Conservation (phyloP, 2,113 vertebrate genomes). For the Murina feae region DNA sequence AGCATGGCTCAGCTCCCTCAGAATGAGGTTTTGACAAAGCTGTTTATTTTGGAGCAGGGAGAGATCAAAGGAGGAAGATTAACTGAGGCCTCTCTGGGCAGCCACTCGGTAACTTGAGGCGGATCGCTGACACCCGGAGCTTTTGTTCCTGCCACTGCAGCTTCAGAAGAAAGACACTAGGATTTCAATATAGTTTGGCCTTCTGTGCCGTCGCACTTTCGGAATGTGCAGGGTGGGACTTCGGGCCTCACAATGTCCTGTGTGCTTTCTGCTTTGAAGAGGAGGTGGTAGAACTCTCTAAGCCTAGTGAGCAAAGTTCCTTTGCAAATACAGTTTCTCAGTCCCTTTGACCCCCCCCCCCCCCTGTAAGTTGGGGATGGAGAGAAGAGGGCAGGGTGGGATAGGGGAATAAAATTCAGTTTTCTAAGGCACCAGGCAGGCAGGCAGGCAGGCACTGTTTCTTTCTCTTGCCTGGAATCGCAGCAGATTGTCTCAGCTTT, state of each 20-base stretch:
- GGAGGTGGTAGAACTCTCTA: constrained; percentile 34
- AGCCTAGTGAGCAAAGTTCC: not conserved
- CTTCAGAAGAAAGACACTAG: constrained; percentile 68
- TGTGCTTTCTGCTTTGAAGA: constrained; percentile 40
- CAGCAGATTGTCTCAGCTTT: not conserved
- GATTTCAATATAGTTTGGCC: constrained; percentile 49
- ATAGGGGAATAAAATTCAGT: constrained; percentile 14
- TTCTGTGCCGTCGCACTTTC: constrained; percentile 39
- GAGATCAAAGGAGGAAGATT: constrained; percentile 76
- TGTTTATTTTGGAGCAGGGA: constrained; percentile 74
- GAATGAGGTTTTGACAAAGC: constrained; percentile 73
- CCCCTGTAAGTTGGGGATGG: not conserved
- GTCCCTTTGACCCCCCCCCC: not conserved
- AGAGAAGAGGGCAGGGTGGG: not conserved
- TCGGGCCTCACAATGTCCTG: not conserved
- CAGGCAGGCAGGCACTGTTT: not conserved
- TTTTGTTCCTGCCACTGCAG: constrained; percentile 67
- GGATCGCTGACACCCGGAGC: constrained; percentile 66
- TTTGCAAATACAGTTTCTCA: not conserved
- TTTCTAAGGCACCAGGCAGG: not conserved
- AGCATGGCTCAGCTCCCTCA: constrained; percentile 58
- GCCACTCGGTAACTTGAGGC: constrained; percentile 72
- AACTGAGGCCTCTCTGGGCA: constrained; percentile 69
- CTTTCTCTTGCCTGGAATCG: not conserved
- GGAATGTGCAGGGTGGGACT: constrained; percentile 48